Evolutionary conservation across 2,888 invertebrate species (phyloP).

Genomic region (Amphipyra tragopoginis): DNA sequence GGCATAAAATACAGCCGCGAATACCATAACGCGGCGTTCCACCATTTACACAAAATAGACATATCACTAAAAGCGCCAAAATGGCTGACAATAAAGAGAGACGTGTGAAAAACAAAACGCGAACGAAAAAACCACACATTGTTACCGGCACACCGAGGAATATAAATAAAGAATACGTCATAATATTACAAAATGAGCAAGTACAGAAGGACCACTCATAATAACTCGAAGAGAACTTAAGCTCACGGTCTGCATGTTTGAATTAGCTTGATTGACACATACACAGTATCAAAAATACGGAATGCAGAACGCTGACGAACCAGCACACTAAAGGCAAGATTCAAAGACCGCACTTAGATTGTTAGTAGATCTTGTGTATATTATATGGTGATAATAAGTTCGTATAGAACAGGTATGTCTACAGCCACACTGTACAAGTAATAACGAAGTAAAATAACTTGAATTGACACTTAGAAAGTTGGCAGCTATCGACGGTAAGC

Average conservation of each 20-base stretch:
- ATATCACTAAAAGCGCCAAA: slow-evolving; percentile 48
- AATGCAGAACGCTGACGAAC: too few relatives aligned
- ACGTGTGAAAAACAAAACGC: slow-evolving; percentile 45
- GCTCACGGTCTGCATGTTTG: too few relatives aligned
- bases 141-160: slow-evolving; percentile 15
- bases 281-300: too few relatives aligned
- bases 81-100: slow-evolving; percentile 44
- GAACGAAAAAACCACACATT: slow-evolving; percentile 21
- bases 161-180: slow-evolving; percentile 16
- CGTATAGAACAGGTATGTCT: not conserved
- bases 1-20: slow-evolving; percentile 27
- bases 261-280: too few relatives aligned
- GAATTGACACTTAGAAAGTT: slow-evolving; percentile 45
- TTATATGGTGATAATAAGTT: not conserved
- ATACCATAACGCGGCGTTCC: slow-evolving; percentile 21
- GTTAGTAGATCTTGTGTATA: not conserved
- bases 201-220: slow-evolving; percentile 3
- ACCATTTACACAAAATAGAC: slow-evolving; percentile 48
- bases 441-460: slow-evolving; percentile 49
- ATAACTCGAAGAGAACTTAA: not conserved
- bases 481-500: slow-evolving; percentile 19
- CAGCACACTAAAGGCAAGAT: too few relatives aligned
- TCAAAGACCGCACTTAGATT: too few relatives aligned
- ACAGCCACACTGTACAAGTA: slow-evolving; percentile 27
- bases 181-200: slow-evolving; percentile 2